A percentile compares a stretch with the other conserved stretches of the same genome.
Evolutionary conservation across 2,888 invertebrate species (phyloP).

Genomic region (Cantharis flavilabris): DNA sequence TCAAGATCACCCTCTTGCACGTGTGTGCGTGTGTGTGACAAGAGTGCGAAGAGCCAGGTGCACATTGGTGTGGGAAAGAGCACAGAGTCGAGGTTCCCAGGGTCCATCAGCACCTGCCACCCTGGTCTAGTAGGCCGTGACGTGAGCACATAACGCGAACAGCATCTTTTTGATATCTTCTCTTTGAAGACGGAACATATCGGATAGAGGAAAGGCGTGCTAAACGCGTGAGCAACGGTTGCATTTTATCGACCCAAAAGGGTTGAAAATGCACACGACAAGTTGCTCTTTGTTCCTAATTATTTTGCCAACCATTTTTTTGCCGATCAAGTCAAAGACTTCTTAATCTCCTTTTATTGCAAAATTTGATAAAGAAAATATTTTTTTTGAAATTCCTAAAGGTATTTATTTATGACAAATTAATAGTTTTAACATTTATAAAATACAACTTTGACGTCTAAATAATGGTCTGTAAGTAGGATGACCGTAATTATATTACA

Average conservation of each 20-base stretch:
- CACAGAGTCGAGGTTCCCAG: conserved; percentile 41
- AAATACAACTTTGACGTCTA: neutral
- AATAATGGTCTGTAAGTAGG: conserved; percentile 1
- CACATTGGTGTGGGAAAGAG: conserved; percentile 43
- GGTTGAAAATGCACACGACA: conserved; percentile 1
- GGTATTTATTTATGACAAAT: neutral
- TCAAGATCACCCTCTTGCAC: conserved; percentile 38
- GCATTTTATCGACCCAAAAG: conserved; percentile 2
- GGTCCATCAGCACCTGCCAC: conserved; percentile 43
- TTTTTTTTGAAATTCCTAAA: neutral
- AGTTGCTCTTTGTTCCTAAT: neutral
- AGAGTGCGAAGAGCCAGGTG: conserved; percentile 41
- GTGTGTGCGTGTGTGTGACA: conserved; percentile 42
- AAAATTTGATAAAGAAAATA: neutral
- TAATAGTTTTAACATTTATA: neutral
- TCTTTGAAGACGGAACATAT: conserved; percentile 5
- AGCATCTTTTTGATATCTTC: conserved; percentile 20
- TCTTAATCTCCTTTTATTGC: neutral
- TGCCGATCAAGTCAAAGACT: neutral
- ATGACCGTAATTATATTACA: conserved; percentile 10
- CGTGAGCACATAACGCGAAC: conserved; percentile 32
- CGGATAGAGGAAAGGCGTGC: conserved; percentile 1
- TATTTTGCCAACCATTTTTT: neutral
- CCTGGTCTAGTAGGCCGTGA: conserved; percentile 31
- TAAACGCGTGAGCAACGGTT: conserved; percentile 23